Evolutionary conservation across 2,888 invertebrate genomes (phyloP), one percentile per base, ranked within the genome.

Genomic region (Lycophotia porphyrea): DNA sequence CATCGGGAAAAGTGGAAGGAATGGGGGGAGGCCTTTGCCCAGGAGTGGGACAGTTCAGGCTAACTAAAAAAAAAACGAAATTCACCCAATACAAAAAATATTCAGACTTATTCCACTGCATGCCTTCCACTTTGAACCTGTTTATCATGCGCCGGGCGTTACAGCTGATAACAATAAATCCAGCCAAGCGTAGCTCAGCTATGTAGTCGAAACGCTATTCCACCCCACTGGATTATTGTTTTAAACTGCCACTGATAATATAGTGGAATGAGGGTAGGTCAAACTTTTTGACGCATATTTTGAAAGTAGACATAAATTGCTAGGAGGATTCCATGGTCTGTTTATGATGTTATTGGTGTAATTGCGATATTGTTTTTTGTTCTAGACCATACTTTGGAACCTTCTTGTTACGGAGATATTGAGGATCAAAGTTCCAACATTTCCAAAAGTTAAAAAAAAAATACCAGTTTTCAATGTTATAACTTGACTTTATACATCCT

Each of bases 141-240:
- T 80, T 82, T 84, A 77, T 77, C 67, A 79, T 80, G 70, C 68
- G 63, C 52, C 34, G 42, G 39, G 34, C 55, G 70, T 78, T 71
- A 68, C 69, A 70, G 67, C 71, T 80, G 77, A 77, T 65, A 76
- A 73, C 66, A 73, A 74, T 80, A 64, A 80, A 71, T 63, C 76
- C 81, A 79, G 58, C 60, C 58, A n/a, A 74, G 76, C 68, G 71
- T 77, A 71, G 61, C 74, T 71, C 68, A 52, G 63, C 58, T 76
- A 47, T 75, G 47, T 70, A 71, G 60, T 64, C 67, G 39, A 58
- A 75, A 65, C 60, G 60, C 36, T 72, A 66, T 79, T 71, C 64
- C 78, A 72, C 63, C 68, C 76, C 65, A 77, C 69, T 74, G 68
- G 67, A 42, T 78, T 63, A 79, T 70, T 78, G 64, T 76, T 83